These are phyloP conservation scores for Patella caerulea DNA, from an alignment of 2,888 invertebrate species.

Conservation along the genomic window DNA sequence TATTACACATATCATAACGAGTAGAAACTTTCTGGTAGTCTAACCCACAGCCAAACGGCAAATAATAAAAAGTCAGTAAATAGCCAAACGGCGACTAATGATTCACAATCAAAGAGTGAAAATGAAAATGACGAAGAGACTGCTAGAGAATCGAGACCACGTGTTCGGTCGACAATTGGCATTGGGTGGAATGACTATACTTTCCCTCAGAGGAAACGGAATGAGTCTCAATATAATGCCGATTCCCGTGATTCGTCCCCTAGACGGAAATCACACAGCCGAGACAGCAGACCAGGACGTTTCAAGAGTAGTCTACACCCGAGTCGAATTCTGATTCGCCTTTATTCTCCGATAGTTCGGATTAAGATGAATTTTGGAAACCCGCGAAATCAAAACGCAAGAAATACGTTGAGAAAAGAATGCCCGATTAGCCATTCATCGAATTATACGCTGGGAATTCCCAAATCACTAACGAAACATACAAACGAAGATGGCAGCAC, in stretches of 20 bases:
- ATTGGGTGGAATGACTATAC: too few relatives aligned
- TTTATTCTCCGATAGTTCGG: background rate
- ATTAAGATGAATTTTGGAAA: background rate
- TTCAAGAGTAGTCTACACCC: background rate
- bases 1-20: too few relatives aligned
- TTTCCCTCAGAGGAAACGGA: too few relatives aligned
- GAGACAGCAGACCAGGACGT: too few relatives aligned
- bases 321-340: too few relatives aligned
- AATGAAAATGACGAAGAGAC: background rate
- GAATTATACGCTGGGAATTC: background rate
- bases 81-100: background rate
- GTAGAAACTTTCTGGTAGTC: too few relatives aligned
- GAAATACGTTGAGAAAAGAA: background rate
- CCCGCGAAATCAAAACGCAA: too few relatives aligned
- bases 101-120: background rate
- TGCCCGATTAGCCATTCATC: background rate
- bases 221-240: too few relatives aligned
- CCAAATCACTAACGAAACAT: background rate
- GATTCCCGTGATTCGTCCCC: too few relatives aligned
- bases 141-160: too few relatives aligned
- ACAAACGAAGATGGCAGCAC: background rate
- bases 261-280: too few relatives aligned
- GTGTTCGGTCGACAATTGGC: background rate
- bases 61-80: background rate
- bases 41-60: background rate